Conservation (phyloP, 1,140 invertebrate genomes). For the Atopsyche davidsoni region DNA sequence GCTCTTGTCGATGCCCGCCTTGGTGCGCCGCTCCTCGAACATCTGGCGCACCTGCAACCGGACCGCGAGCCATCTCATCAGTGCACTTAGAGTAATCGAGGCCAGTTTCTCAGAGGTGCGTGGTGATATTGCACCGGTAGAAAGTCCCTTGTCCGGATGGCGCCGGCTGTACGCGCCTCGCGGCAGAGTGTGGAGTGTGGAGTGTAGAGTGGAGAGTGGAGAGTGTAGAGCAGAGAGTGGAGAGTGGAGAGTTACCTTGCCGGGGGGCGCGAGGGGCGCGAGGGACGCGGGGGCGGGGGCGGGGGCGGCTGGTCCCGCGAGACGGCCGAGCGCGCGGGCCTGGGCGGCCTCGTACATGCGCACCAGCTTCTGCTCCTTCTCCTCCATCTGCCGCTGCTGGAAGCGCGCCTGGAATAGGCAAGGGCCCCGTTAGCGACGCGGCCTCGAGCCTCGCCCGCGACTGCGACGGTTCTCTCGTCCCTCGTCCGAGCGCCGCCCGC, state of each 20-base stretch:
- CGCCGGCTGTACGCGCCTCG: neutral
- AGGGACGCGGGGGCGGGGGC: constrained; percentile 38
- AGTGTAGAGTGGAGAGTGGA: too few species aligned
- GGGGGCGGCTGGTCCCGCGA: constrained; percentile 54
- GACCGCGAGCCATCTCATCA: too few species aligned
- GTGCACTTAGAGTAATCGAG: neutral
- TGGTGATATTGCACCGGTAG: neutral
- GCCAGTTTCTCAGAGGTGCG: neutral
- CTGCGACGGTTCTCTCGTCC: too few species aligned
- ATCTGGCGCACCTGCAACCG: constrained; percentile 63
- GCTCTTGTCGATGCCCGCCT: constrained; percentile 70
- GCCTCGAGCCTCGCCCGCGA: too few species aligned
- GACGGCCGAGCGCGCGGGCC: constrained; percentile 59
- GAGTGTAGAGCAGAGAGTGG: too few species aligned
- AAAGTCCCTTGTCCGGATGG: neutral
- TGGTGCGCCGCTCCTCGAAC: constrained; percentile 71
- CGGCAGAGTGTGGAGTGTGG: neutral
- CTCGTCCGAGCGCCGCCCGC: too few species aligned
- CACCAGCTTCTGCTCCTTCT: constrained; percentile 65
- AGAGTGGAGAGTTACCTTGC: too few species aligned
- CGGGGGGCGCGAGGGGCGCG: constrained; percentile 34
- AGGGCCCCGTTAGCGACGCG: too few species aligned
- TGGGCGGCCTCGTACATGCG: constrained; percentile 66
- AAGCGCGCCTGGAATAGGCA: constrained; percentile 58
- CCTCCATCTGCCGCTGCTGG: constrained; percentile 66